These are phyloP conservation scores for Lepisosteus osseus DNA, from an alignment of 2,113 vertebrate genomes.

Conservation along the genomic window DNA sequence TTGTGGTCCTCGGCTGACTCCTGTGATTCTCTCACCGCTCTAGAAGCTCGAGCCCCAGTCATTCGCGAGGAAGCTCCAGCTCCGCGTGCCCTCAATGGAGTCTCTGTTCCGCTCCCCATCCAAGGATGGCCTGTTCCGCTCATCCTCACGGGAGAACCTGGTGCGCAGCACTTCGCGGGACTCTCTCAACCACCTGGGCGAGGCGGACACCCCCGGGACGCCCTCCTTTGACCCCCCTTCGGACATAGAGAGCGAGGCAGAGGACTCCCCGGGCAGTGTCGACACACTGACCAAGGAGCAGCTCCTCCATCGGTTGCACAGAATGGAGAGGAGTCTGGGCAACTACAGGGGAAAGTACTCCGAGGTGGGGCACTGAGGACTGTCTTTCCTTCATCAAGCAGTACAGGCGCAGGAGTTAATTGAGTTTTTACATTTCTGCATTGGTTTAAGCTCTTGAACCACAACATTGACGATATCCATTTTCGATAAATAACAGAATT, in stretches of 20 bases:
- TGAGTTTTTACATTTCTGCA: too few relatives aligned
- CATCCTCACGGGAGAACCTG: constrained; percentile 84
- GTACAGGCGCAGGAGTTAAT: too few relatives aligned
- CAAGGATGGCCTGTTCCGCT: constrained; percentile 78
- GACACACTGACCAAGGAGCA: constrained; percentile 82
- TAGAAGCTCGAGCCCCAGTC: constrained; percentile 78
- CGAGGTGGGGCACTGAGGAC: constrained; percentile 66
- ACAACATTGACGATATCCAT: too few relatives aligned
- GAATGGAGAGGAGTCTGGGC: constrained; percentile 78
- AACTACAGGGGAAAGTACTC: constrained; percentile 87
- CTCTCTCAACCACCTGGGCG: constrained; percentile 76
- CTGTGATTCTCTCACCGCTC: neutral
- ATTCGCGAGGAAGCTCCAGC: constrained; percentile 85
- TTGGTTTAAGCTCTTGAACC: too few relatives aligned
- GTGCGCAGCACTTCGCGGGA: constrained; percentile 81
- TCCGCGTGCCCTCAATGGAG: constrained; percentile 87
- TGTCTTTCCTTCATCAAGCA: too few relatives aligned
- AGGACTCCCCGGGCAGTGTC: constrained; percentile 66
- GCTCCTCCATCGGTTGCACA: constrained; percentile 72
- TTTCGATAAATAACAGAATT: too few relatives aligned
- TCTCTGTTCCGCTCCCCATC: constrained; percentile 82
- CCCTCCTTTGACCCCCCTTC: constrained; percentile 79
- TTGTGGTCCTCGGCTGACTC: too few relatives aligned
- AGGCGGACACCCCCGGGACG: constrained; percentile 46
- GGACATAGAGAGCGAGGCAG: constrained; percentile 88